Conservation (phyloP, 2,888 invertebrate genomes). For the Sarcophaga carnaria region DNA sequence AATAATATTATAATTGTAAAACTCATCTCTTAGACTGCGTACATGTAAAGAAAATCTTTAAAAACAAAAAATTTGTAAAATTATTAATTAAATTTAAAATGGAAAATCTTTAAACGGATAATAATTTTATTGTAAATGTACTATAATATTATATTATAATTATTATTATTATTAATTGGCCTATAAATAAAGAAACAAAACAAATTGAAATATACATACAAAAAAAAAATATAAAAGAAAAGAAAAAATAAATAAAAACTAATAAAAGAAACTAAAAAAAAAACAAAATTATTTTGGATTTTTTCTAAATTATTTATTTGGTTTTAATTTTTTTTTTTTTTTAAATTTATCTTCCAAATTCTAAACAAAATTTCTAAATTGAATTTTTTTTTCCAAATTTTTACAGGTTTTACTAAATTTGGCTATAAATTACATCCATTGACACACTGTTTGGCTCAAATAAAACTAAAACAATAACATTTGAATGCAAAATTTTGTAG, state of each 20-base stretch:
- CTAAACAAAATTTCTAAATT: constrained; percentile 56
- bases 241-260: constrained; percentile 50
- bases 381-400: constrained; percentile 52
- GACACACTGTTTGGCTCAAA: constrained; percentile 55
- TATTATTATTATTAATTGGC: constrained; percentile 58
- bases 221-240: constrained; percentile 50
- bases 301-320: constrained; percentile 62
- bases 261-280: constrained; percentile 52
- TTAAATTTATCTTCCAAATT: constrained; percentile 32
- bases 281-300: constrained; percentile 57
- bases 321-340: constrained; percentile 16
- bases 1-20: constrained; percentile 56
- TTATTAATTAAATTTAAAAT: constrained; percentile 66
- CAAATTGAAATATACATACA: constrained; percentile 70
- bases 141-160: constrained; percentile 60
- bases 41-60: constrained; percentile 59
- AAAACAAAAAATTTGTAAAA: constrained; percentile 53
- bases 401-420: constrained; percentile 64
- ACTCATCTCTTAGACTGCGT: constrained; percentile 70
- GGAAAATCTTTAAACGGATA: constrained; percentile 63
- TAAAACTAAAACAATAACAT: background rate
- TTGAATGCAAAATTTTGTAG: constrained; percentile 11
- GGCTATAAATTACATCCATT: constrained; percentile 36
- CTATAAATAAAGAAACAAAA: constrained; percentile 62
- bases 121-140: constrained; percentile 68